These are phyloP conservation scores for Opisthocomus hoazin DNA, from an alignment of 2,113 vertebrate species.

Conservation along the genomic window DNA sequence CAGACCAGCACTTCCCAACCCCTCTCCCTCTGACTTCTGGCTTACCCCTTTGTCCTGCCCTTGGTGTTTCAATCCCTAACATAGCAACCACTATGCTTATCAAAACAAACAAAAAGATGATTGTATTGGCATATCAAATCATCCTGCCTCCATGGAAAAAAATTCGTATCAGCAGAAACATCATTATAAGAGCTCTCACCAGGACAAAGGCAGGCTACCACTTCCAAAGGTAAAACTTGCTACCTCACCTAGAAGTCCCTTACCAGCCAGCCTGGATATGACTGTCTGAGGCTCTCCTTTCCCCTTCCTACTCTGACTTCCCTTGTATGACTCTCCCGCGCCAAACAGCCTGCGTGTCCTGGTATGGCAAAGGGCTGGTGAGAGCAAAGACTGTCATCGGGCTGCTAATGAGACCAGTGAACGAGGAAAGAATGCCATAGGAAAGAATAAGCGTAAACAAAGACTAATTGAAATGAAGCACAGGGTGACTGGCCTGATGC, in stretches of 20 bases:
- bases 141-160: background rate
- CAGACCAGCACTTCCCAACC: background rate
- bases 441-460: background rate
- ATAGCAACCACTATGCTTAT: background rate
- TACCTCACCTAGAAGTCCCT: background rate
- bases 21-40: background rate
- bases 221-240: background rate
- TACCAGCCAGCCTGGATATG: background rate
- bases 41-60: background rate
- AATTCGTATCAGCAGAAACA: background rate
- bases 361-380: background rate
- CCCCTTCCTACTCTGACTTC: background rate
- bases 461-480: background rate
- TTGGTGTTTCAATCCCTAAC: background rate
- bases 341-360: background rate
- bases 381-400: background rate
- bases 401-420: background rate
- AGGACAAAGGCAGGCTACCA: background rate
- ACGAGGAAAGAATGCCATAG: background rate
- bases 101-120: background rate
- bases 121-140: background rate
- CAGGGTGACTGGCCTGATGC: background rate
- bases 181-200: background rate
- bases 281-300: background rate
- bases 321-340: background rate